Percentiles rank a stretch among this genome's conserved stretches.
Evolutionary conservation across 2,888 invertebrate genomes (phyloP).

Genomic region (Nematopogon swammerdamellus): DNA sequence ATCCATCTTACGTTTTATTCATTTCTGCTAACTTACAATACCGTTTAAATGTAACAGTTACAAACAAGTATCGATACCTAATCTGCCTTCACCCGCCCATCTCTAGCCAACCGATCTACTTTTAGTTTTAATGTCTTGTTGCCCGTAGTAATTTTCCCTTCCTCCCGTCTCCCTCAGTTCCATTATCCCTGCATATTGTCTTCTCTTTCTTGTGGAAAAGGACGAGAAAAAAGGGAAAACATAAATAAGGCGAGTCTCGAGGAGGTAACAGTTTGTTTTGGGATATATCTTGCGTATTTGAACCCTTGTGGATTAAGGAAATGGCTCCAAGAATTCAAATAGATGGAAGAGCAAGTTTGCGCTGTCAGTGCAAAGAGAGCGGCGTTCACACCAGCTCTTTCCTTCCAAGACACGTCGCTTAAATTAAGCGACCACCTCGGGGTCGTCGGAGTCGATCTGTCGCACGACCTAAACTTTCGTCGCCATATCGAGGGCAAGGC

Average conservation of each 20-base stretch:
- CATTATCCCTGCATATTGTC: neutral
- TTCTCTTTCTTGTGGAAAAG: neutral
- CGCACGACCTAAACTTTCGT: too few species aligned
- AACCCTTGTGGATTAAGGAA: neutral
- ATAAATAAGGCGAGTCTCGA: neutral
- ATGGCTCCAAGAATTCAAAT: too few species aligned
- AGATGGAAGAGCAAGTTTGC: too few species aligned
- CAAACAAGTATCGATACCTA: neutral
- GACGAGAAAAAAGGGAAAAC: neutral
- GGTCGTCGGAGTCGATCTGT: too few species aligned
- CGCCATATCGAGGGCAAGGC: too few species aligned
- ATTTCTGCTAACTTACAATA: too few species aligned
- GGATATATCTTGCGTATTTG: neutral
- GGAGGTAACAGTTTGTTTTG: neutral
- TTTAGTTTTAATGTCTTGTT: conserved; percentile 2
- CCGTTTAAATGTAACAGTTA: neutral
- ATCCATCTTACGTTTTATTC: too few species aligned
- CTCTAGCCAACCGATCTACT: neutral
- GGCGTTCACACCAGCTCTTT: too few species aligned
- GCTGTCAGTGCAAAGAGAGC: too few species aligned
- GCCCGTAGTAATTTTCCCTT: neutral
- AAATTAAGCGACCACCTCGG: too few species aligned
- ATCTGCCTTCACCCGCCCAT: neutral
- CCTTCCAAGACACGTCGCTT: too few species aligned
- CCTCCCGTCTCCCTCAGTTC: neutral